Percentiles rank a stretch among this genome's conserved stretches.
Conservation (phyloP, 2,797 vertebrate genomes). For the Phalloptychus januarius region DNA sequence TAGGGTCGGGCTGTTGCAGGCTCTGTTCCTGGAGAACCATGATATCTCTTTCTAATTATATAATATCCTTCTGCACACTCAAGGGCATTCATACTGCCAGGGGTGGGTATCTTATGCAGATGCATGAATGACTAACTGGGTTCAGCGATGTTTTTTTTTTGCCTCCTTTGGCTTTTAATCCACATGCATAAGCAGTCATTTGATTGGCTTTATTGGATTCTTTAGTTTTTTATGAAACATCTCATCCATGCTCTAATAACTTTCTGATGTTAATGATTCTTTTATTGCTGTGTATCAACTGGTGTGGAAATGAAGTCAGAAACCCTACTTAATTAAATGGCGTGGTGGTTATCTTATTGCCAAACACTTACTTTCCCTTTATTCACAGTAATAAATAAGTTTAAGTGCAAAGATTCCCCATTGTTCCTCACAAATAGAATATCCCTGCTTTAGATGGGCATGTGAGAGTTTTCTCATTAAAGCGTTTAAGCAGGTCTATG, state of each 20-base stretch:
- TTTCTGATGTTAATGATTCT: conserved; percentile 39
- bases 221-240: conserved; percentile 11
- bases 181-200: conserved; percentile 16
- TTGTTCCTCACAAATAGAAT: not conserved
- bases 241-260: conserved; percentile 19
- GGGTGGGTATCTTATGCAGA: conserved; percentile 13
- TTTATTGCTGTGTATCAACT: conserved; percentile 49
- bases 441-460: not conserved
- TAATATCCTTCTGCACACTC: conserved; percentile 7
- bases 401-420: not conserved
- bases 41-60: conserved; percentile 26
- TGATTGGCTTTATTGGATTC: conserved; percentile 17
- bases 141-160: conserved; percentile 14
- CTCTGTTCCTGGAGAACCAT: conserved; percentile 20
- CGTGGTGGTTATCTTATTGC: conserved; percentile 38
- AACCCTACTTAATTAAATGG: conserved; percentile 27
- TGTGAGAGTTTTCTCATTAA: not conserved
- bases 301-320: conserved; percentile 43
- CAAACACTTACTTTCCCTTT: conserved; percentile 41
- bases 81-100: conserved; percentile 21
- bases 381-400: conserved; percentile 6
- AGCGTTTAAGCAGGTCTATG: not conserved
- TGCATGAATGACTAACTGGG: conserved; percentile 19
- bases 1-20: conserved; percentile 28
- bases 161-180: conserved; percentile 18